A percentile compares a stretch with the other conserved stretches of the same genome.
Conservation (phyloP, 1,140 invertebrate species). For the Dinoponera quadriceps region DNA sequence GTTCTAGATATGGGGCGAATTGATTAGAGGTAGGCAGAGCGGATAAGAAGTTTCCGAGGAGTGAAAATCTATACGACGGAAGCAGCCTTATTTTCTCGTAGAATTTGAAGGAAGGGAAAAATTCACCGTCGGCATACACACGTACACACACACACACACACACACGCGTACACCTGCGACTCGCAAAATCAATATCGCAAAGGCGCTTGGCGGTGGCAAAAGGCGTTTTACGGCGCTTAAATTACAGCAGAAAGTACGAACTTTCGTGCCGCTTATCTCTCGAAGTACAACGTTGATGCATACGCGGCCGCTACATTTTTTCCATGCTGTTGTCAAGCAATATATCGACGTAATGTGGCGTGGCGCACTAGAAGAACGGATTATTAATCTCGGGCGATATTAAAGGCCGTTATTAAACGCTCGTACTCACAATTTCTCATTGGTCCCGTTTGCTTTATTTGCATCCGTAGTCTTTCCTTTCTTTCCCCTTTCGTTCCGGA, state of each 20-base stretch:
- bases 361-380: background rate
- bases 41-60: background rate
- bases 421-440: background rate
- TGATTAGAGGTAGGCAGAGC: background rate
- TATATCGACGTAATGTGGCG: constrained; percentile 33
- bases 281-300: background rate
- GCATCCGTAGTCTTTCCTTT: background rate
- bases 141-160: no score
- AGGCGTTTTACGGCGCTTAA: constrained; percentile 10
- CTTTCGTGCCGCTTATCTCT: constrained; percentile 39
- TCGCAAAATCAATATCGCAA: constrained; percentile 41
- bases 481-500: no score
- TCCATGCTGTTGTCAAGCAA: constrained; percentile 7
- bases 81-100: background rate
- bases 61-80: background rate
- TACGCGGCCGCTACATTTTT: background rate
- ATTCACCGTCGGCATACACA: background rate
- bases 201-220: constrained; percentile 10
- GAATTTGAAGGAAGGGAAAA: constrained; percentile 23
- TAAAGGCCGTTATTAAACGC: constrained; percentile 17
- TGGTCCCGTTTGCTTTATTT: background rate
- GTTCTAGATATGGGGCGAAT: background rate
- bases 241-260: constrained; percentile 30
- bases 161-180: no score
- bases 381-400: constrained; percentile 53